phyloP scores from a whole-genome alignment of 2,797 vertebrate species.

The Hypotaenidia philippensis region DNA sequence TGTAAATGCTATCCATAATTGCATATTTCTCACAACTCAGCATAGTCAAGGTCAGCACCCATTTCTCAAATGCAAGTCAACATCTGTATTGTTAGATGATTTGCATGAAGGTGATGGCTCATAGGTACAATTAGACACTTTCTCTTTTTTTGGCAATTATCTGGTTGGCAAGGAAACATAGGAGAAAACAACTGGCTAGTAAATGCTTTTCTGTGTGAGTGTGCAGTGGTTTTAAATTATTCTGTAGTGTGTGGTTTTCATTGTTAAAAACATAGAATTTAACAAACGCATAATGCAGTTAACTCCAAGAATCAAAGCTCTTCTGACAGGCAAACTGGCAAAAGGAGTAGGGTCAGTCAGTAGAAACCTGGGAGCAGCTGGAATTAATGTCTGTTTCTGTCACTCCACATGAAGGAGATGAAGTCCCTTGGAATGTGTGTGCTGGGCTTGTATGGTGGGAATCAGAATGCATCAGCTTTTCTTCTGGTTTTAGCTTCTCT shows the following conservation, averaged over 20 bases:
- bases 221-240: not conserved
- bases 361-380: not conserved
- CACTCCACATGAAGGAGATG: accelerated
- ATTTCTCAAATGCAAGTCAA: not conserved
- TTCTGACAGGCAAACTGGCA: not conserved
- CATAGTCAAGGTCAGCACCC: not conserved
- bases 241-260: not conserved
- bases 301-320: not conserved
- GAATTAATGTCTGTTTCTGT: not conserved
- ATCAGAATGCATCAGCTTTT: not conserved
- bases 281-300: not conserved
- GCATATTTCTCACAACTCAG: not conserved
- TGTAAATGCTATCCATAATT: not conserved
- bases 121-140: not conserved
- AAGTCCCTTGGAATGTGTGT: not conserved
- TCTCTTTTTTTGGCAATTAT: not conserved
- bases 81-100: not conserved
- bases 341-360: not conserved
- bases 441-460: not conserved
- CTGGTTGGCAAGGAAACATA: not conserved
- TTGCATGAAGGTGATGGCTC: not conserved
- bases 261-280: not conserved
- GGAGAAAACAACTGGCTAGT: not conserved
- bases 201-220: not conserved
- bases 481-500: not conserved